Evolutionary conservation across 53 echinoderm and acorn worm species (phyloP), one percentile per base, ranked within the genome.

Genomic region (Holothuria scabra): DNA sequence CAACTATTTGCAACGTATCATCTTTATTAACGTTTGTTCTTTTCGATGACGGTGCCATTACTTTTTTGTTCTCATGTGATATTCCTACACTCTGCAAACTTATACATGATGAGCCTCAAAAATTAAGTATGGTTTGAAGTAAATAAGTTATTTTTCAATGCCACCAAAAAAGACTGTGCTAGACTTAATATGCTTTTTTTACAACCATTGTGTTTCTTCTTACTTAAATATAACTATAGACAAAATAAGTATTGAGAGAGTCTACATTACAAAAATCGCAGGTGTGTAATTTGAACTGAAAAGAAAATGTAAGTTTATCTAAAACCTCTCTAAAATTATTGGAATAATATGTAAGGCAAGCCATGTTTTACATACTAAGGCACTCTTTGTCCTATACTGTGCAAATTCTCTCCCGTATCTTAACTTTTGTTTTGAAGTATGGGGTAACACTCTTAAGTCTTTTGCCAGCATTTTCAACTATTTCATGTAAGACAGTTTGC

Each of bases 281-380:
- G 66, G 66, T 66, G 66, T 66, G 32, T 24, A 23, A 66, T 18
- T 30, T 66, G 66, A 66, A 28, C 29, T 66, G 66, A 30, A 66
- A 66, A 66, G 26, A 66, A 24, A 16, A 66, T 25, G 16, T 28
- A 1, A 21, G 28, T 66, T 28, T 66, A 66, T 66, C 6, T 16
- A 32, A 25, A 66, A 66, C 5, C 22, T 7, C 10, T 28, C 8
- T 4, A 28, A 44, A 10, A 44, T 5, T 44, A 26, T 66, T 66
- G 28, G 2, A 1, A 16, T 66, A 11, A 66, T 66, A 28, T 31
- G 67, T 4, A 66, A 66, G 30, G 28, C 67, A 24, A 66, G 67
- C 19, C 26, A n/a, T n/a, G n/a, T n/a, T n/a, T n/a, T n/a, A n/a
- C n/a, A n/a, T n/a, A n/a, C n/a, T n/a, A n/a, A n/a, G n/a, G n/a